Conservation (phyloP, 2,888 invertebrate genomes). For the Tetheella fluctuosa region DNA sequence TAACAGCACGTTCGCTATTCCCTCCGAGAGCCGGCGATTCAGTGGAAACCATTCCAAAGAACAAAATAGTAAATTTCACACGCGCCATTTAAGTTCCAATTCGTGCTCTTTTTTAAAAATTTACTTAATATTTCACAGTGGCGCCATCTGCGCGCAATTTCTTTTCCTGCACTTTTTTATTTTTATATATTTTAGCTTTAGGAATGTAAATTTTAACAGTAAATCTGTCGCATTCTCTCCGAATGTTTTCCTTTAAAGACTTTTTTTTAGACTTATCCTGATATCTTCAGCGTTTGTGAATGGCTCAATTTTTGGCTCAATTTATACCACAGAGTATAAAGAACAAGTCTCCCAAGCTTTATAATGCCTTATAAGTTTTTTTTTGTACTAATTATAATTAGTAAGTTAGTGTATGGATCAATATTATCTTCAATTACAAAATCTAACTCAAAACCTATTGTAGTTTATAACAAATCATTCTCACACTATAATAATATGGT, state of each 20-base stretch:
- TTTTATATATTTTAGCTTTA: slow-evolving; percentile 12
- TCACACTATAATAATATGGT: no score
- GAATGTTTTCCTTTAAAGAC: not conserved
- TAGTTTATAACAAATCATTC: no score
- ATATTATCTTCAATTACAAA: no score
- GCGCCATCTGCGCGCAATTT: slow-evolving; percentile 66
- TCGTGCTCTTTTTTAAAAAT: slow-evolving; percentile 68
- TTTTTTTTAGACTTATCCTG: not conserved
- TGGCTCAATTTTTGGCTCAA: not conserved
- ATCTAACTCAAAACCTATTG: no score
- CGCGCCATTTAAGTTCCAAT: slow-evolving; percentile 63
- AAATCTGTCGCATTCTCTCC: not conserved
- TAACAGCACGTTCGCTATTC: slow-evolving; percentile 2
- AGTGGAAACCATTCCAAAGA: slow-evolving; percentile 38
- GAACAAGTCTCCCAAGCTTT: no score
- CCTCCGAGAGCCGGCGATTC: not conserved
- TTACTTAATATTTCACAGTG: slow-evolving; percentile 74
- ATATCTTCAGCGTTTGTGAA: not conserved
- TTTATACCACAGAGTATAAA: not conserved
- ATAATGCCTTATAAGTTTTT: no score
- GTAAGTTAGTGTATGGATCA: no score
- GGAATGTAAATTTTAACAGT: not conserved
- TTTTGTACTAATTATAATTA: no score
- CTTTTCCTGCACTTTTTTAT: slow-evolving; percentile 15
- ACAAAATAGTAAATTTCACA: slow-evolving; percentile 72